Conservation (phyloP, 2,113 vertebrate genomes). For the Himantopus leucocephalus region DNA sequence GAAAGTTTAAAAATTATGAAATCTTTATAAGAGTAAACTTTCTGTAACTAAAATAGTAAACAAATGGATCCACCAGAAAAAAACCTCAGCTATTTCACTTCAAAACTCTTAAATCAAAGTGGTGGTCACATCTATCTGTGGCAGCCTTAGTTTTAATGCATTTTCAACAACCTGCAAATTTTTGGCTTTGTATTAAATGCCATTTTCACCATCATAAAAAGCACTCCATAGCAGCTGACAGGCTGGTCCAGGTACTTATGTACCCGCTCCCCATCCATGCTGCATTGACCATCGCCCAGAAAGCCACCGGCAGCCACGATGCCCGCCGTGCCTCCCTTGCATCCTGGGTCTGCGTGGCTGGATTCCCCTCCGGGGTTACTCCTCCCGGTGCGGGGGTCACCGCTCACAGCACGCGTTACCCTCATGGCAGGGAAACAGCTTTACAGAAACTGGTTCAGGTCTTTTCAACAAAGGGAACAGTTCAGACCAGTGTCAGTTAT, state of each 20-base stretch:
- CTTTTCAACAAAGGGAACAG: background rate
- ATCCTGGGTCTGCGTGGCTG: background rate
- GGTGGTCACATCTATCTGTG: background rate
- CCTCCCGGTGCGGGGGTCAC: background rate
- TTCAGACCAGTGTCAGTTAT: background rate
- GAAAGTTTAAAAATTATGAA: background rate
- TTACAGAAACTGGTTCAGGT: background rate
- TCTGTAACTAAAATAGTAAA: background rate
- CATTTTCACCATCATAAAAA: background rate
- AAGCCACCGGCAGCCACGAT: background rate
- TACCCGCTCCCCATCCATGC: background rate
- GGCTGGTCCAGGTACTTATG: no score
- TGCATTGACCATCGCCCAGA: background rate
- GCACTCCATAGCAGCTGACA: background rate
- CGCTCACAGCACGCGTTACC: fast-evolving
- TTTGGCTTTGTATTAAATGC: background rate
- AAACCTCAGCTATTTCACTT: background rate
- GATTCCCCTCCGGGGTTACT: background rate
- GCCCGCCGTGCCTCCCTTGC: fast-evolving
- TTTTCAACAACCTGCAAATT: background rate
- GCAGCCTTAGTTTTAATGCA: background rate
- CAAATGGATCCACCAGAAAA: background rate
- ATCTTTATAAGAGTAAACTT: background rate
- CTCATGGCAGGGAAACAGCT: background rate
- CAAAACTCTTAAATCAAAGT: background rate